Conservation (phyloP, 2,113 vertebrate genomes). For the Hassar affinis region DNA sequence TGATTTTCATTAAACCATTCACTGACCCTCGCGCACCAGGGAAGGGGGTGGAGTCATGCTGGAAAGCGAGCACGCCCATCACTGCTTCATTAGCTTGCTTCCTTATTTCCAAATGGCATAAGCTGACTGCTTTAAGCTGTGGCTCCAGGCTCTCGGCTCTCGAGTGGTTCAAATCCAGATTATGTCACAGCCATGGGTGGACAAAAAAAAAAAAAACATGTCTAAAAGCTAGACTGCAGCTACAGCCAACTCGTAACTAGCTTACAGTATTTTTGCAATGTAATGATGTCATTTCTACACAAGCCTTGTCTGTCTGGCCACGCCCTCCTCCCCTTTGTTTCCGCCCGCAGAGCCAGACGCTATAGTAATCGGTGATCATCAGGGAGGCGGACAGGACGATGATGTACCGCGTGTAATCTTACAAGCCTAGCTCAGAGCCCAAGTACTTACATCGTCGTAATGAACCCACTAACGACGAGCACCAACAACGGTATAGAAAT, state of each 20-base stretch:
- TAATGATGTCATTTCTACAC: neutral
- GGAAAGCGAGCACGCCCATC: no score
- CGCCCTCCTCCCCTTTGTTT: neutral
- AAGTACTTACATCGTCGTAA: neutral
- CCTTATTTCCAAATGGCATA: no score
- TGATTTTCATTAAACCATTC: no score
- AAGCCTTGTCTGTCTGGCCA: neutral
- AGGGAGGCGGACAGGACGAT: neutral
- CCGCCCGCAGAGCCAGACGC: neutral
- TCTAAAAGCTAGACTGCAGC: neutral
- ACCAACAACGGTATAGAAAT: neutral
- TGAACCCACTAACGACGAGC: neutral
- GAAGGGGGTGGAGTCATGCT: no score
- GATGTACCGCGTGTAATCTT: neutral
- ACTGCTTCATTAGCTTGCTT: no score
- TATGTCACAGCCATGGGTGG: no score
- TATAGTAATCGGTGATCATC: neutral
- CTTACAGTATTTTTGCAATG: neutral
- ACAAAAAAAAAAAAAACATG: no score
- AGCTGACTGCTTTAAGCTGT: no score
- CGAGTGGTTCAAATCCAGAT: no score
- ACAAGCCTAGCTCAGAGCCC: neutral
- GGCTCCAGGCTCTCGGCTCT: no score
- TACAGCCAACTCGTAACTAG: neutral
- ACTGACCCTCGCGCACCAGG: no score